These are phyloP conservation scores for Rugalucina vietnamica DNA, from an alignment of 2,888 invertebrate genomes.

Conservation along the genomic window DNA sequence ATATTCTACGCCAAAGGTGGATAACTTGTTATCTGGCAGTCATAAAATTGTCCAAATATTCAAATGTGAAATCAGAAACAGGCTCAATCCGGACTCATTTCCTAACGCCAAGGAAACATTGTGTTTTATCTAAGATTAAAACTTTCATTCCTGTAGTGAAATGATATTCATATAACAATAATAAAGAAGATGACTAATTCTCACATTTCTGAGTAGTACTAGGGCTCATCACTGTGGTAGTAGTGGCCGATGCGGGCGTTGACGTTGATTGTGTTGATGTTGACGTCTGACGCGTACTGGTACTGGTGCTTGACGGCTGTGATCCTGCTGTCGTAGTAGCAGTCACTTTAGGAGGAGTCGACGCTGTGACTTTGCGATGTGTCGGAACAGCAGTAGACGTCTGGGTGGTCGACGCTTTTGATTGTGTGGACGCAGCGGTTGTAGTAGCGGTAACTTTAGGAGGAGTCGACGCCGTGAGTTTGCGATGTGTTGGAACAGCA, in stretches of 20 bases:
- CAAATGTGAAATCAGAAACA: too few relatives aligned
- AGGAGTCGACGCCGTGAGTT: conserved; percentile 27
- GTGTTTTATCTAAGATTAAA: too few relatives aligned
- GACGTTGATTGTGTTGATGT: not conserved
- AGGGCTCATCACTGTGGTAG: not conserved
- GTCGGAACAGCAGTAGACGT: not conserved
- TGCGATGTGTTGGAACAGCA: not conserved
- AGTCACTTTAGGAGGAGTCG: not conserved
- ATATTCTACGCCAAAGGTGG: too few relatives aligned
- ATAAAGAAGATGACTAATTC: too few relatives aligned
- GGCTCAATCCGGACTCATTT: too few relatives aligned
- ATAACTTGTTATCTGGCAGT: too few relatives aligned
- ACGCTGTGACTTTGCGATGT: not conserved
- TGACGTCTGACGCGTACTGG: not conserved
- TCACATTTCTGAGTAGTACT: not conserved
- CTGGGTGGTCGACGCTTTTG: too few relatives aligned
- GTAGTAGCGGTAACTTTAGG: not conserved
- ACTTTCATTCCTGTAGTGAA: too few relatives aligned
- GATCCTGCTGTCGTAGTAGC: not conserved
- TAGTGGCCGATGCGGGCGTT: not conserved
- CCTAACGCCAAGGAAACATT: too few relatives aligned
- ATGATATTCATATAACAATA: too few relatives aligned
- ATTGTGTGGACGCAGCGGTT: too few relatives aligned
- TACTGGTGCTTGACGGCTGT: not conserved
- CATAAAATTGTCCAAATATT: too few relatives aligned